Evolutionary conservation across 2,888 invertebrate species (phyloP).

Genomic region (Tinea trinotella): DNA sequence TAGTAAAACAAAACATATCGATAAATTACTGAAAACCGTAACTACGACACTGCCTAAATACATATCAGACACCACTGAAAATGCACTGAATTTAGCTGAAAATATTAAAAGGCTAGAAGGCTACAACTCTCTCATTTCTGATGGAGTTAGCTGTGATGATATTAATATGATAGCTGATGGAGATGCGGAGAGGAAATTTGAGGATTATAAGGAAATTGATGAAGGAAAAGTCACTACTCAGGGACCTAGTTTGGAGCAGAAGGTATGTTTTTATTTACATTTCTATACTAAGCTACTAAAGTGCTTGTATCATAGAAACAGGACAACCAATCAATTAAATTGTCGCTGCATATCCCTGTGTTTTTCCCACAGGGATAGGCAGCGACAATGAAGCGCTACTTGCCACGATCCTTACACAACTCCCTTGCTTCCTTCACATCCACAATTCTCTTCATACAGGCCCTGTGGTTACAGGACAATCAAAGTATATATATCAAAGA

Average conservation of each 20-base stretch:
- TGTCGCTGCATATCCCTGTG: no score
- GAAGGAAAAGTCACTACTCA: conserved; percentile 64
- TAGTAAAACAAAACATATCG: conserved; percentile 45
- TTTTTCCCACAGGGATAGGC: no score
- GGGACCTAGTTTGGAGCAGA: conserved; percentile 78
- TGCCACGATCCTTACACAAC: no score
- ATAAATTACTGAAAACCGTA: conserved; percentile 20
- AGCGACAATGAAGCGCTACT: no score
- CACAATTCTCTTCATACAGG: no score
- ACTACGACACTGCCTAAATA: conserved; percentile 28
- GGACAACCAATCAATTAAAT: no score
- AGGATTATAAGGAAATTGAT: conserved; percentile 22
- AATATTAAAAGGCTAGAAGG: conserved; percentile 55
- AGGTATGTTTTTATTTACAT: conserved; percentile 44
- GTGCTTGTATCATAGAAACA: no score
- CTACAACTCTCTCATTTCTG: conserved; percentile 54
- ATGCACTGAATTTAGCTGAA: conserved; percentile 33
- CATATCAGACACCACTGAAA: conserved; percentile 19
- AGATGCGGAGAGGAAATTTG: conserved; percentile 32
- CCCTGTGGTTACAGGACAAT: no score
- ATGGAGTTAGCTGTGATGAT: conserved; percentile 58
- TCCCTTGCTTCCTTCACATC: no score
- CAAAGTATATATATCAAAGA: no score
- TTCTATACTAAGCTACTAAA: no score
- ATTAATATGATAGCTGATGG: conserved; percentile 54